Evolutionary conservation across 1,140 invertebrate genomes (phyloP).

Genomic region (Hycleus phaleratus): DNA sequence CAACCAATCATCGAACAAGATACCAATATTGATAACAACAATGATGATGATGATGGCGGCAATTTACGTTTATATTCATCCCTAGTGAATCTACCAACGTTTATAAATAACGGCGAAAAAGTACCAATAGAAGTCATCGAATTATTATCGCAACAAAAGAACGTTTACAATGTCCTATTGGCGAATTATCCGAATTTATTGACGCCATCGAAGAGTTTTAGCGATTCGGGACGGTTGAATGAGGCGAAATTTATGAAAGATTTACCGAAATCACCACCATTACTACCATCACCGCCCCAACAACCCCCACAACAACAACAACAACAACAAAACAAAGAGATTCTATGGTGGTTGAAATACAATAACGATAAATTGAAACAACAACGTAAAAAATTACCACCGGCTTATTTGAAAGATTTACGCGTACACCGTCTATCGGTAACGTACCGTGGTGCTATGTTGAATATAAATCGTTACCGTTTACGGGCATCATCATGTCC

Average conservation of each 20-base stretch:
- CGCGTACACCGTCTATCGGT: conserved; percentile 65
- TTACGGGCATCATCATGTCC: conserved; percentile 78
- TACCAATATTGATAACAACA: conserved; percentile 24
- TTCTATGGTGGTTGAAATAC: not conserved
- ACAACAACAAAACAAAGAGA: not conserved
- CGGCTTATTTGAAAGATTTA: conserved; percentile 62
- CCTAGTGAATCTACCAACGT: conserved; percentile 74
- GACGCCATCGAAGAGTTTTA: conserved; percentile 61
- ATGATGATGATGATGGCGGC: conserved; percentile 2
- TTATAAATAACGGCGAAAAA: conserved; percentile 66
- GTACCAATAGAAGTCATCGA: conserved; percentile 67
- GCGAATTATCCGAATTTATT: conserved; percentile 68
- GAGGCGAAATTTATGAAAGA: conserved; percentile 16
- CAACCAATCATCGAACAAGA: conserved; percentile 34
- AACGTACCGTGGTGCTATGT: conserved; percentile 77
- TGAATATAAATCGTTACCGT: conserved; percentile 74
- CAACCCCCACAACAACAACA: not conserved
- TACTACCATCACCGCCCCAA: conserved; percentile 34
- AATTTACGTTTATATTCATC: conserved; percentile 58
- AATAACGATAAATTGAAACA: conserved; percentile 37
- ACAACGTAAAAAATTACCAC: conserved; percentile 45
- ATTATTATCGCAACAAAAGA: conserved; percentile 58
- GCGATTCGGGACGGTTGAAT: conserved; percentile 54
- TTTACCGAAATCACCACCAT: conserved; percentile 34
- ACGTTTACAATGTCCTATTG: conserved; percentile 61